Evolutionary conservation across 2,888 invertebrate genomes (phyloP), one percentile per base, ranked within the genome.

Genomic region (Polylopha cassiicola): DNA sequence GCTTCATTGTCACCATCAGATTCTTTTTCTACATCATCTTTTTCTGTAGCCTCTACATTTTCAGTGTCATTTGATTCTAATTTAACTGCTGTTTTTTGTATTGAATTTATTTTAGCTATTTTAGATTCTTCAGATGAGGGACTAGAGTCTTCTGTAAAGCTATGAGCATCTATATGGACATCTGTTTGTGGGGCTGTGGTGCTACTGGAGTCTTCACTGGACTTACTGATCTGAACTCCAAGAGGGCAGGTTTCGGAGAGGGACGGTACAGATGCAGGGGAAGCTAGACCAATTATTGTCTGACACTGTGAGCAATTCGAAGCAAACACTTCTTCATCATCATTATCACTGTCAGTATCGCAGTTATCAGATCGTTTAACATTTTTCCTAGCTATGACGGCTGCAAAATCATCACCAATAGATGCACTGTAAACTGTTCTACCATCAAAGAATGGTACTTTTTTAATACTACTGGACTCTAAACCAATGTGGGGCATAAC

Each of bases 341-440:
- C 87, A 73, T 81, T 81, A 46, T 90, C 88, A 62, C 88, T 85
- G 42, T 89, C 89, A 22, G 88, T 89, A 51, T 90, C 90, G 61
- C 86, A 87, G 50, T 80, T 80, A 2, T 74, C 75, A 31, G 81
- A 81, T 41, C 63, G 63, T 51, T 72, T 78, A 6, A 86, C 87
- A 66, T 87, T 86, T 65, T 90, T 91, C 46, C 89, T 87, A n/a
- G 89, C 89, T 55, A 92, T 87, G 30, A 90, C 90, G 59, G 91
- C 91, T 63, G 91, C 94, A 86, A 91, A 95, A 61, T 92, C 90
- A 42, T 87, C 87, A 3, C 95, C 95, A 39, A 94, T 91, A 4
- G 89, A 89, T 26, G 93, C 87, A 62, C 90, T 89, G 31, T 90
- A 87, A 11, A 94, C 88, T 44, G 87, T 87, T 51, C 91, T 80